Base-by-base conservation (phyloP, 1,140 invertebrate species). In the Himalopsyche phryganea region DNA sequence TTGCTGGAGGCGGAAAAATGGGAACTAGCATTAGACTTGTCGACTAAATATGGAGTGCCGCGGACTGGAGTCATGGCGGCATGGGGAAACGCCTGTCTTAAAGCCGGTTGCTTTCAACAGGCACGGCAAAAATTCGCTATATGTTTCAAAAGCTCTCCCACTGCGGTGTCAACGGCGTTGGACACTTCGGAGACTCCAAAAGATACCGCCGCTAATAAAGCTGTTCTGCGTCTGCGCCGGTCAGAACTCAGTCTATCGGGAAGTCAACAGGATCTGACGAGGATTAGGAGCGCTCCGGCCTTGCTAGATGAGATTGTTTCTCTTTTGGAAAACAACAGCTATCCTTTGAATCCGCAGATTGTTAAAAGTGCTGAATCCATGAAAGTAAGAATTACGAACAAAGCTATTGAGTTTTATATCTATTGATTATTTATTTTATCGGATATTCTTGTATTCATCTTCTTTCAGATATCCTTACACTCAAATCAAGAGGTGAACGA, bases 21-120 rank as follows among this genome's bases (percentile, higher is more conserved):
- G 85, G 79, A 84, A 18, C 69, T 95, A 17, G 92, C 92, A 0
- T 71, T 94, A 50, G 90, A 94, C 65, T 85, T 95, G 10, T 91
- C 91, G 1, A 86, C 91, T 0, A 95, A 95, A 73, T 87, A 84
- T 57, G 91, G 91, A 2, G 71, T 94, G 19, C 85, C 92, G 14
- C 84, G 85, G 19, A 79, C 81, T 45, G 87, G 86, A 15, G 88
- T 94, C 0, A 89, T 92, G 82, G 88, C 87, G 1, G 87, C 88
- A 0, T 94, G 92, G 89, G 92, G 91, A 0, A 85, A 92, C 68
- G 84, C 88, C 36, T 92, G 87, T 66, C 72, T 95, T 0, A 86
- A 86, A 61, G 85, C 87, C 1, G 90, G 91, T 0, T 85, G 89
- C 65, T 90, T 83, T 69, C 79, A 78, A 52, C 84, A 78, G 64